Evolutionary conservation across 2,113 vertebrate genomes (phyloP).

Genomic region (Actenoides hombroni): DNA sequence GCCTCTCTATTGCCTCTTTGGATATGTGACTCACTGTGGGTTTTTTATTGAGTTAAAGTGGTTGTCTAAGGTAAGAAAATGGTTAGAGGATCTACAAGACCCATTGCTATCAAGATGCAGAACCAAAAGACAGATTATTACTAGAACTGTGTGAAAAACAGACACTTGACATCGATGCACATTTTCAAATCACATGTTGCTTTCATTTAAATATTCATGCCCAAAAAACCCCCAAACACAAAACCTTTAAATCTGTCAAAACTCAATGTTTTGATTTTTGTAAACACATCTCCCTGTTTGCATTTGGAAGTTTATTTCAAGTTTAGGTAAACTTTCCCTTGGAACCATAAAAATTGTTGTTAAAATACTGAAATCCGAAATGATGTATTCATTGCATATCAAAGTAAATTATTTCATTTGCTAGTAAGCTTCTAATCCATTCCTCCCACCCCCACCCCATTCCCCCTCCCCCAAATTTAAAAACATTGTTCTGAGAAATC

Average conservation of each 20-base stretch:
- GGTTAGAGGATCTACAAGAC: neutral
- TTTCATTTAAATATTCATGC: neutral
- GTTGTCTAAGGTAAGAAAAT: neutral
- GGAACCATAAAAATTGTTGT: neutral
- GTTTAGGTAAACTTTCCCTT: neutral
- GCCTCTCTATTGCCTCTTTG: neutral
- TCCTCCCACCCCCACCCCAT: neutral
- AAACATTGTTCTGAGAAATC: neutral
- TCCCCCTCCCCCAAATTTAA: neutral
- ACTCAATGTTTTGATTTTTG: neutral
- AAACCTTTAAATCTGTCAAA: neutral
- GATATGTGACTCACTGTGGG: neutral
- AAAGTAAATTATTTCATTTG: neutral
- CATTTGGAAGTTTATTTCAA: neutral
- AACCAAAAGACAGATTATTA: neutral
- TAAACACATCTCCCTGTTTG: neutral
- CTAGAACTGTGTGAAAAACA: neutral
- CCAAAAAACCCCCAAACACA: neutral
- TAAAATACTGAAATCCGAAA: neutral
- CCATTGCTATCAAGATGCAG: neutral
- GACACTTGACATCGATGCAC: neutral
- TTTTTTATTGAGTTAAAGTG: neutral
- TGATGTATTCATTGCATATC: neutral
- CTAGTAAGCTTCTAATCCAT: neutral
- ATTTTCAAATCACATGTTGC: neutral